Percentiles rank a stretch among this genome's conserved stretches.
Conservation (phyloP, 2,113 vertebrate species). For the Tretioscincus oriximinensis region DNA sequence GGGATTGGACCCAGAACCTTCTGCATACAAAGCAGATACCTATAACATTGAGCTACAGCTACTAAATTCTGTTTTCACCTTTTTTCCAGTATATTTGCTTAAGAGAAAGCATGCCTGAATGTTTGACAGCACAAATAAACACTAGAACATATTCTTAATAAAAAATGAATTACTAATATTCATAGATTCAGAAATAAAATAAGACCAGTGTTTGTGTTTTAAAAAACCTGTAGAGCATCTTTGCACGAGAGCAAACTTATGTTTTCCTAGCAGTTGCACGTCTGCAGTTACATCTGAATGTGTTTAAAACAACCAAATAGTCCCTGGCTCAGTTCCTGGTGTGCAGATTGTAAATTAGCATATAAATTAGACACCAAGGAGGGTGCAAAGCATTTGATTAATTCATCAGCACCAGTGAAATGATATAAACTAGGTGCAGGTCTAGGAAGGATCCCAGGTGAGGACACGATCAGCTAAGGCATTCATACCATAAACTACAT, state of each 20-base stretch:
- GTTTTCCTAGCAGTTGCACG: conserved; percentile 36
- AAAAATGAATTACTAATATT: background rate
- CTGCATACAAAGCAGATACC: no score
- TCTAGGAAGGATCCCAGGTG: conserved; percentile 52
- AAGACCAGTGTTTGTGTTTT: background rate
- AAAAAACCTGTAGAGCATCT: background rate
- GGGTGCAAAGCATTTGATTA: conserved; percentile 56
- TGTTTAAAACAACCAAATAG: conserved; percentile 20
- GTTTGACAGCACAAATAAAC: background rate
- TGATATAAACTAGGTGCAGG: conserved; percentile 58
- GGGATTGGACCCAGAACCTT: no score
- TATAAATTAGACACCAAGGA: conserved; percentile 53
- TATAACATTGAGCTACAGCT: no score
- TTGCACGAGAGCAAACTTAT: conserved; percentile 27
- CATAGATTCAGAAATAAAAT: background rate
- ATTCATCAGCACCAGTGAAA: conserved; percentile 51
- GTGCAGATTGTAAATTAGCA: conserved; percentile 48
- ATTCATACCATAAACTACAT: conserved; percentile 16
- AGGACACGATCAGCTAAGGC: conserved; percentile 51
- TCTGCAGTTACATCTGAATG: conserved; percentile 43
- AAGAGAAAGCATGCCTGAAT: background rate
- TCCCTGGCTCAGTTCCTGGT: conserved; percentile 42
- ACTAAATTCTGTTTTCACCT: background rate
- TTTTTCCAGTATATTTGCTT: background rate
- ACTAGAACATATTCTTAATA: background rate